Percentiles rank a stretch among this genome's conserved stretches.
phyloP scores from a whole-genome alignment of 2,888 invertebrate genomes.

The Clitarchus hookeri region DNA sequence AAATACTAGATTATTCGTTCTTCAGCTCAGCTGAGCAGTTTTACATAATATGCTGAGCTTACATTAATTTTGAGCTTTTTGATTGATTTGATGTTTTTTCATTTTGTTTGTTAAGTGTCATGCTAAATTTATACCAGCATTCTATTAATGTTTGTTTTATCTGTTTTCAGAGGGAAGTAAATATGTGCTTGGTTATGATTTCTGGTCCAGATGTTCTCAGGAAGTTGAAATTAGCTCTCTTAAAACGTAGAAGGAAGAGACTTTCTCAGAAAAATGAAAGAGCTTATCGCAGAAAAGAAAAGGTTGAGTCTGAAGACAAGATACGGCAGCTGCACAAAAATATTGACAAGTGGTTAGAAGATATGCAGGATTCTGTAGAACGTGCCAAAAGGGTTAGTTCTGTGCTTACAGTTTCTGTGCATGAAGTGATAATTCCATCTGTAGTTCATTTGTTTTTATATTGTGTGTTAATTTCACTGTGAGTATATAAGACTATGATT shows the following conservation, averaged over 20 bases:
- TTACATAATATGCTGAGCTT: too few relatives aligned
- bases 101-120: too few relatives aligned
- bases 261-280: conserved; percentile 58
- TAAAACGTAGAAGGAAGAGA: conserved; percentile 55
- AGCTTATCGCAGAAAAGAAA: conserved; percentile 56
- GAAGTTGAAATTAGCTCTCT: conserved; percentile 55
- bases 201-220: conserved; percentile 50
- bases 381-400: conserved; percentile 62
- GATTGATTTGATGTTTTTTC: too few relatives aligned
- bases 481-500: too few relatives aligned
- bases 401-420: not conserved
- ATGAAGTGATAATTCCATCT: too few relatives aligned
- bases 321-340: conserved; percentile 61
- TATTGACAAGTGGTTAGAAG: conserved; percentile 70
- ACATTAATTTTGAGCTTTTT: too few relatives aligned
- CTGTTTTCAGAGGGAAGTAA: conserved; percentile 33
- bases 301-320: conserved; percentile 53
- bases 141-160: too few relatives aligned
- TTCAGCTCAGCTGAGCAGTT: too few relatives aligned
- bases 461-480: too few relatives aligned
- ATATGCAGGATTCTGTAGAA: conserved; percentile 65
- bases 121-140: too few relatives aligned
- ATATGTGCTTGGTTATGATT: conserved; percentile 22
- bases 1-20: too few relatives aligned
- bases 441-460: too few relatives aligned